Conservation (phyloP, 2,888 invertebrate species). For the Parnassius orleans region DNA sequence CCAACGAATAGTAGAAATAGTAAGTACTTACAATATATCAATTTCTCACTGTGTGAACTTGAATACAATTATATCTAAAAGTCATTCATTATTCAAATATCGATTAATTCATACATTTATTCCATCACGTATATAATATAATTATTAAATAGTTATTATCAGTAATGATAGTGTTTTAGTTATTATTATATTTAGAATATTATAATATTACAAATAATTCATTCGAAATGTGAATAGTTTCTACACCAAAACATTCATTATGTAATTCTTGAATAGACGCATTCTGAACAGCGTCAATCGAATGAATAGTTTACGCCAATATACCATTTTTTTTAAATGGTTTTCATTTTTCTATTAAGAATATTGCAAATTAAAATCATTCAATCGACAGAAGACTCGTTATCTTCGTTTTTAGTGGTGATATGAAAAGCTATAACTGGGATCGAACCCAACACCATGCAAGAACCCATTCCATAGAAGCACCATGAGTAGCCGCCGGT, state of each 20-base stretch:
- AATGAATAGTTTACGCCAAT: neutral
- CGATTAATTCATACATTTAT: slow-evolving; percentile 8
- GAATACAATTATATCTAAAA: neutral
- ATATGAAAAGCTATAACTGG: slow-evolving; percentile 81
- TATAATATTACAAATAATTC: slow-evolving; percentile 4
- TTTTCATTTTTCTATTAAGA: neutral
- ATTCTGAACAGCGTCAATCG: neutral
- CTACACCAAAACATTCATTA: slow-evolving; percentile 7
- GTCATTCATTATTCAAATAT: slow-evolving; percentile 11
- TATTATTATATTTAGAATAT: slow-evolving; percentile 15
- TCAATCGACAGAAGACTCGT: slow-evolving; percentile 65
- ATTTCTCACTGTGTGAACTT: neutral
- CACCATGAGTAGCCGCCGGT: slow-evolving; percentile 87
- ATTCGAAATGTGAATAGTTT: slow-evolving; percentile 1
- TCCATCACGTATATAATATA: neutral
- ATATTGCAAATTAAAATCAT: neutral
- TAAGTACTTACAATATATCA: neutral
- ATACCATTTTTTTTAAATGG: neutral
- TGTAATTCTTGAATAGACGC: neutral
- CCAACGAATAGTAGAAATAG: neutral
- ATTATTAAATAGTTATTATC: slow-evolving; percentile 3
- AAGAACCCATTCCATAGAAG: slow-evolving; percentile 88
- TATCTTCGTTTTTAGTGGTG: slow-evolving; percentile 64
- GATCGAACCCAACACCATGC: slow-evolving; percentile 86
- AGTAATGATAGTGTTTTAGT: slow-evolving; percentile 5